Conservation (phyloP, 2,888 invertebrate species). For the Dioctria linearis region DNA sequence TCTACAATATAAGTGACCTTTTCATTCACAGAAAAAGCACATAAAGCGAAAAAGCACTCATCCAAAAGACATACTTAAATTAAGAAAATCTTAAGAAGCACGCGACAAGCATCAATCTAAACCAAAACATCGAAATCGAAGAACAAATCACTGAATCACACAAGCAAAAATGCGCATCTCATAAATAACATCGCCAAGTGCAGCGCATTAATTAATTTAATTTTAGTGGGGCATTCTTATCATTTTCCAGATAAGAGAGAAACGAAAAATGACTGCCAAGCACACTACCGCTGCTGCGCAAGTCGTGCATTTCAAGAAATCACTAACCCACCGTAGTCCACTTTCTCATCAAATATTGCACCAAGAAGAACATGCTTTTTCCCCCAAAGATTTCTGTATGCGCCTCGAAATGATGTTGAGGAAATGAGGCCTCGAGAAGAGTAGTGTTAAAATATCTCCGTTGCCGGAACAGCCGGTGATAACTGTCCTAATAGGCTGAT, state of each 20-base stretch:
- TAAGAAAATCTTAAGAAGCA: no score
- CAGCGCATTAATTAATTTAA: constrained; percentile 34
- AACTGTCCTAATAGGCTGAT: constrained; percentile 33
- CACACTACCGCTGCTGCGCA: not conserved
- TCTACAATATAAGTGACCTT: no score
- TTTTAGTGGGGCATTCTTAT: constrained; percentile 16
- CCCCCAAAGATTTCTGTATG: not conserved
- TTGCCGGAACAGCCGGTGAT: constrained; percentile 3
- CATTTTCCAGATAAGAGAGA: not conserved
- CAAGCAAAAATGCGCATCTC: not conserved
- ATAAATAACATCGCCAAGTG: constrained; percentile 20
- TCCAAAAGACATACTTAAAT: no score
- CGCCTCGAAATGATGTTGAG: not conserved
- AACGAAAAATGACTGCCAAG: not conserved
- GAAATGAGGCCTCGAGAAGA: not conserved
- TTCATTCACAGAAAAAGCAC: no score
- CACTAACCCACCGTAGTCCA: constrained; percentile 37
- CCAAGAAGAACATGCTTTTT: not conserved
- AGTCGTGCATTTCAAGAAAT: constrained; percentile 23
- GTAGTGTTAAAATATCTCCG: not conserved
- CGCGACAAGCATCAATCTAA: no score
- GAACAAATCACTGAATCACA: no score
- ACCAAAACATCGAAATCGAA: no score
- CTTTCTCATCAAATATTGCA: constrained; percentile 34
- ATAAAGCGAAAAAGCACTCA: no score